phyloP scores from a whole-genome alignment of 2,113 vertebrate genomes.

The Rhinogobius similis region DNA sequence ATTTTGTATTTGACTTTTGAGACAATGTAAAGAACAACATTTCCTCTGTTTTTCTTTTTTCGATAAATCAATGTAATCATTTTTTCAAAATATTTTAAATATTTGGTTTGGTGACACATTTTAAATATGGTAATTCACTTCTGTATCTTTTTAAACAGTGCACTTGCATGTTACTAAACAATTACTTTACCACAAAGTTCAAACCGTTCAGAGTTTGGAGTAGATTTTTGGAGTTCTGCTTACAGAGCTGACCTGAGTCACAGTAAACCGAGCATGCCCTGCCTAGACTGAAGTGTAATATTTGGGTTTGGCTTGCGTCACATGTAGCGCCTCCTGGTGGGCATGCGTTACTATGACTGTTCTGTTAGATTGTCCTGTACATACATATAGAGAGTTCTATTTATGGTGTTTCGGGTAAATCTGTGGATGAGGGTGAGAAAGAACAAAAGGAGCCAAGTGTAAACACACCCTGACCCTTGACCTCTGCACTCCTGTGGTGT shows the following conservation, averaged over 20 bases:
- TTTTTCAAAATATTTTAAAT: background rate
- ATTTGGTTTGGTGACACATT: background rate
- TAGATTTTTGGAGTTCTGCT: background rate
- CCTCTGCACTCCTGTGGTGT: conserved; percentile 41
- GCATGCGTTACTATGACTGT: background rate
- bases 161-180: background rate
- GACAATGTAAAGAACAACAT: background rate
- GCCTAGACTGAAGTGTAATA: background rate
- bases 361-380: background rate
- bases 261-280: background rate
- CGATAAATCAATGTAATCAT: background rate
- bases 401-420: background rate
- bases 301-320: background rate
- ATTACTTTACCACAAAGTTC: background rate
- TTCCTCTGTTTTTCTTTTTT: background rate
- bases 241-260: background rate
- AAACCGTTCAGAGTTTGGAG: background rate
- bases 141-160: background rate
- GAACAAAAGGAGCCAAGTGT: background rate
- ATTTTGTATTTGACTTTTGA: too few relatives aligned
- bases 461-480: conserved; percentile 24
- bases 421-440: background rate
- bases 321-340: conserved; percentile 4
- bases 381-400: background rate
- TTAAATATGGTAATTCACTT: background rate